phyloP scores from a whole-genome alignment of 2,113 vertebrate genomes.

The Odontophorus gujanensis region DNA sequence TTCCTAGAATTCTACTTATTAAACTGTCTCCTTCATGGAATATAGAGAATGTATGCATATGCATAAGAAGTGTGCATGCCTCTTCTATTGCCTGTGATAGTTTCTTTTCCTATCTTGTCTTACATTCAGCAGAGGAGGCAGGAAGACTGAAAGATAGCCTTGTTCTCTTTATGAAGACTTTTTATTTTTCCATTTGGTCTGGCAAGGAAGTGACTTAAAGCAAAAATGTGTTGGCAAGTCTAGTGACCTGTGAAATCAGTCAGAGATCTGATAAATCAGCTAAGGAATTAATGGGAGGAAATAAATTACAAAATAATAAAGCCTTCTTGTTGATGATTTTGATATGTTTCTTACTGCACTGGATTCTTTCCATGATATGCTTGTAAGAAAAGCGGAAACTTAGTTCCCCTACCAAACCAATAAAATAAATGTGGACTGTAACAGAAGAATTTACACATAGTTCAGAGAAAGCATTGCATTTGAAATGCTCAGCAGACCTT shows the following conservation, averaged over 20 bases:
- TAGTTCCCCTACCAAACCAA: not conserved
- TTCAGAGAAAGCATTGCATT: not conserved
- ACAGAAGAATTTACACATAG: not conserved
- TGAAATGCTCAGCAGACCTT: not conserved
- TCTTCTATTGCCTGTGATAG: not conserved
- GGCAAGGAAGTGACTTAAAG: not conserved
- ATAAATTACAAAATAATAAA: not conserved
- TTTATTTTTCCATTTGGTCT: not conserved
- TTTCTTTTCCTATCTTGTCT: not conserved
- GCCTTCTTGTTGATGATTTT: not conserved
- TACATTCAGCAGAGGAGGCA: not conserved
- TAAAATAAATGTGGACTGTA: not conserved
- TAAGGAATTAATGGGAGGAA: not conserved
- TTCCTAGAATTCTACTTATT: not conserved
- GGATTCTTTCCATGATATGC: not conserved
- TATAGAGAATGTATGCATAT: not conserved
- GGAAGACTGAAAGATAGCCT: not conserved
- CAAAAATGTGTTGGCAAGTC: not conserved
- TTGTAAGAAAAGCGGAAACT: not conserved
- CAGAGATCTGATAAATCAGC: constrained; percentile 6
- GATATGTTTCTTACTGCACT: not conserved
- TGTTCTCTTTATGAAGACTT: not conserved
- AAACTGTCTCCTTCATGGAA: not conserved
- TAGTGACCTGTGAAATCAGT: not conserved
- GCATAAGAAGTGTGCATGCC: not conserved